Conservation (phyloP, 1,140 invertebrate species). For the Sogatella furcifera region DNA sequence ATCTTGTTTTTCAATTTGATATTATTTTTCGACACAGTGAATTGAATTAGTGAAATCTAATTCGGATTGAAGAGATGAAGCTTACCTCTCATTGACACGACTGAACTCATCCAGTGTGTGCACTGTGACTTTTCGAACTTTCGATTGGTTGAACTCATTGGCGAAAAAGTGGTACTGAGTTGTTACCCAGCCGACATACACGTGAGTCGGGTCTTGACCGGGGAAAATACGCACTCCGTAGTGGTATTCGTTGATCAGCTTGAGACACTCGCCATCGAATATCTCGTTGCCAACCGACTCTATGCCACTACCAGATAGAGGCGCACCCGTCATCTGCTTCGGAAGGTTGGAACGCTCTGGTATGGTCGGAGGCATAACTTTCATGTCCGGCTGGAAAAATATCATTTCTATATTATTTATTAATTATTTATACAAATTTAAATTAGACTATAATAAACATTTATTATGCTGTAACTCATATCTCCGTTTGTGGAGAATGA, state of each 20-base stretch:
- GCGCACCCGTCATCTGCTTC: slow-evolving; percentile 57
- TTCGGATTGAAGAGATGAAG: background rate
- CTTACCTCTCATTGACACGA: slow-evolving; percentile 56
- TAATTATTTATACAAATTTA: background rate
- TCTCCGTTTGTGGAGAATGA: no score
- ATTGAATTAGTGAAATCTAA: no score
- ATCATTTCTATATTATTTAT: no score
- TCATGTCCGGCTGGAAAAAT: slow-evolving; percentile 45
- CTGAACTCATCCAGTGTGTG: slow-evolving; percentile 70
- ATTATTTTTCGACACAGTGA: no score
- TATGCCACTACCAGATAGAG: slow-evolving; percentile 44
- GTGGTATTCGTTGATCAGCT: slow-evolving; percentile 79
- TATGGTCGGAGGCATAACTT: slow-evolving; percentile 50
- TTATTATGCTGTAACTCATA: no score
- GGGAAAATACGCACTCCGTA: slow-evolving; percentile 75
- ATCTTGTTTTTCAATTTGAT: no score
- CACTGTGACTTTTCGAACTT: slow-evolving; percentile 78
- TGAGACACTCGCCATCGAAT: slow-evolving; percentile 76
- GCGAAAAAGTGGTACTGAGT: slow-evolving; percentile 88
- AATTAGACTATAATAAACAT: no score
- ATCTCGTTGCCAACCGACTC: slow-evolving; percentile 73
- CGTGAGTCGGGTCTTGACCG: slow-evolving; percentile 93
- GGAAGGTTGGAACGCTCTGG: slow-evolving; percentile 46
- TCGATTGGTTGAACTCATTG: slow-evolving; percentile 80
- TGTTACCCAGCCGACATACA: slow-evolving; percentile 99